phyloP scores from a whole-genome alignment of 2,113 vertebrate genomes.

The Xiphias gladius region DNA sequence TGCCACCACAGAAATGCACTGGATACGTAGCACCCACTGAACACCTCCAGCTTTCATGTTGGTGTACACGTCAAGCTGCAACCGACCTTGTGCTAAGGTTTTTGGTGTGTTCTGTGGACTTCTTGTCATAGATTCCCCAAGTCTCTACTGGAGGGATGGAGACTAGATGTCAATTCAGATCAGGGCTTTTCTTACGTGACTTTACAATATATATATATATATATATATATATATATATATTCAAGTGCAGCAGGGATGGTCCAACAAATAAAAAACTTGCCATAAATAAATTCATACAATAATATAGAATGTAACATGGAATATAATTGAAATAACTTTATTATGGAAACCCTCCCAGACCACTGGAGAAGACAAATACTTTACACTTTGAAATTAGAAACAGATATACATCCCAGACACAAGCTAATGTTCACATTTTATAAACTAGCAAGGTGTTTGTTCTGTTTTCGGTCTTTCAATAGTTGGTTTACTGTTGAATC shows the following conservation, averaged over 20 bases:
- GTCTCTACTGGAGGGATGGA: too few species aligned
- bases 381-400: slow-evolving; percentile 96
- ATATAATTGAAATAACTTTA: slow-evolving; percentile 84
- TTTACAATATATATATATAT: too few species aligned
- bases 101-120: too few species aligned
- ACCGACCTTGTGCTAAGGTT: too few species aligned
- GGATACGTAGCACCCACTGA: too few species aligned
- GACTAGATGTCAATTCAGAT: too few species aligned
- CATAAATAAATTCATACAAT: neutral
- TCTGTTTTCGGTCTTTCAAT: slow-evolving; percentile 69
- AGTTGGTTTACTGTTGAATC: slow-evolving; percentile 87
- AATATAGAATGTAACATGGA: slow-evolving; percentile 83
- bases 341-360: slow-evolving; percentile 97
- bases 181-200: too few species aligned
- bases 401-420: slow-evolving; percentile 95
- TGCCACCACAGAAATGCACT: neutral
- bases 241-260: neutral
- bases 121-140: too few species aligned
- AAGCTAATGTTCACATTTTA: slow-evolving; percentile 87
- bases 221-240: neutral
- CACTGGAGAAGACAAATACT: slow-evolving; percentile 98
- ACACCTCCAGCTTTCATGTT: too few species aligned
- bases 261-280: neutral
- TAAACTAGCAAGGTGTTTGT: slow-evolving; percentile 86
- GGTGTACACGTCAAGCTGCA: too few species aligned